Evolutionary conservation across 2,113 vertebrate genomes (phyloP).

Genomic region (Phaethon lepturus): DNA sequence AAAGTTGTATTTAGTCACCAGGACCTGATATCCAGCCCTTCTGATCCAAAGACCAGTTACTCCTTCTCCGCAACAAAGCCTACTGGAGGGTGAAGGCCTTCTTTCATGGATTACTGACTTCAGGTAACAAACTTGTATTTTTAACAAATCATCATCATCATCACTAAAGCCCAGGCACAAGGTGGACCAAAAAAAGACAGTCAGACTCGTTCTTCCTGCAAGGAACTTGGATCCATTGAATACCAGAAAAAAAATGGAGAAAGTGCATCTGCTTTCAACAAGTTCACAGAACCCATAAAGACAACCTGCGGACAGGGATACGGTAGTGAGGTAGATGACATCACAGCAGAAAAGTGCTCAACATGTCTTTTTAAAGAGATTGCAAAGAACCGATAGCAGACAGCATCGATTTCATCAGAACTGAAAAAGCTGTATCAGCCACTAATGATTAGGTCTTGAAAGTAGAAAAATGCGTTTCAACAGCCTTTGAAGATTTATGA

Average conservation of each 20-base stretch:
- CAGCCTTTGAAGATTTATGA: neutral
- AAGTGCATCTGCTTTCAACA: neutral
- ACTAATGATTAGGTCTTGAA: neutral
- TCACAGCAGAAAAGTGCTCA: neutral
- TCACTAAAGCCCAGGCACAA: neutral
- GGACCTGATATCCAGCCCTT: neutral
- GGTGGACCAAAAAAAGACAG: neutral
- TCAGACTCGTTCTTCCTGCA: neutral
- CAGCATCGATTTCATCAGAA: neutral
- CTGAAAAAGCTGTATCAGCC: neutral
- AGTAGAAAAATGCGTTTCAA: neutral
- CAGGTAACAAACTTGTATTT: neutral
- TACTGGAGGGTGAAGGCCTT: neutral
- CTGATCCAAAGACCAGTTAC: neutral
- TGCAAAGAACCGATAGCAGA: neutral
- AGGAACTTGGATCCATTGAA: neutral
- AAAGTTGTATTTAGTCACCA: neutral
- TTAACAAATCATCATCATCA: neutral
- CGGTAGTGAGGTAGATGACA: neutral
- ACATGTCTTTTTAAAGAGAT: neutral
- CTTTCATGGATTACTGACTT: neutral
- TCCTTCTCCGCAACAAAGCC: neutral
- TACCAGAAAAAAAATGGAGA: neutral
- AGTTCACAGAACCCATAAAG: neutral
- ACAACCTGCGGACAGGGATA: rapidly evolving